phyloP scores from a whole-genome alignment of 35 echinoderm and acorn worm species.

The Hemicentrotus pulcherrimus region DNA sequence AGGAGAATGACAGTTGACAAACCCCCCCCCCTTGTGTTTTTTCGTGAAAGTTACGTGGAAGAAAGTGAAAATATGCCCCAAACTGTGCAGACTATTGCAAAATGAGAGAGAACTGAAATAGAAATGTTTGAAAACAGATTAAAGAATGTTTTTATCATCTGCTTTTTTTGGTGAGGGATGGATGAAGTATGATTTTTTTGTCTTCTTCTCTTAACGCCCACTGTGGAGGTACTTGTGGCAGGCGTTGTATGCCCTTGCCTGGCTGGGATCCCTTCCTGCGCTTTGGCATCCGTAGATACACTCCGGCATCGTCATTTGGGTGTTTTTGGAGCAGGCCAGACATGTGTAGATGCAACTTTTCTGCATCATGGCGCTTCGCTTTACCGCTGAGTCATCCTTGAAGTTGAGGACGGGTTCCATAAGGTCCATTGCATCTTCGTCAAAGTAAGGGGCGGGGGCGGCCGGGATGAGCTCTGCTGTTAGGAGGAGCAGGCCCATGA shows the following conservation, averaged over 20 bases:
- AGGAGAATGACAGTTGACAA: not conserved
- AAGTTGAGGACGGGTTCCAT: not conserved
- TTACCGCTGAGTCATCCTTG: not conserved
- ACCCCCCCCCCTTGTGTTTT: not conserved
- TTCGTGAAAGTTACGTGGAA: not conserved
- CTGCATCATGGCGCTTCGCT: not conserved
- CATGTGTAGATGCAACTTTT: not conserved
- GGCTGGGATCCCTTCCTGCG: not conserved
- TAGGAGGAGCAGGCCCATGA: slow-evolving; percentile 36
- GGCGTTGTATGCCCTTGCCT: slow-evolving; percentile 18
- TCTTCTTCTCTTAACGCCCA: not conserved
- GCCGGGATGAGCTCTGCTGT: slow-evolving; percentile 43
- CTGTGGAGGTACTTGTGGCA: slow-evolving; percentile 38
- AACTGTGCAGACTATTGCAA: not conserved
- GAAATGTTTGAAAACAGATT: not conserved
- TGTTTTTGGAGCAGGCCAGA: slow-evolving; percentile 13
- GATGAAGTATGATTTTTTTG: not conserved
- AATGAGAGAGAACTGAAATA: not conserved
- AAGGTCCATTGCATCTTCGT: not conserved
- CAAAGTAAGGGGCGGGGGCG: slow-evolving; percentile 32
- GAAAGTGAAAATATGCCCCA: not conserved
- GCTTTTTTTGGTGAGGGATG: not conserved
- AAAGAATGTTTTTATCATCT: not conserved
- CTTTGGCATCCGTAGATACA: not conserved
- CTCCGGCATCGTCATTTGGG: slow-evolving; percentile 18